Conservation (phyloP, 2,888 invertebrate species). For the Leptura quadrifasciata region DNA sequence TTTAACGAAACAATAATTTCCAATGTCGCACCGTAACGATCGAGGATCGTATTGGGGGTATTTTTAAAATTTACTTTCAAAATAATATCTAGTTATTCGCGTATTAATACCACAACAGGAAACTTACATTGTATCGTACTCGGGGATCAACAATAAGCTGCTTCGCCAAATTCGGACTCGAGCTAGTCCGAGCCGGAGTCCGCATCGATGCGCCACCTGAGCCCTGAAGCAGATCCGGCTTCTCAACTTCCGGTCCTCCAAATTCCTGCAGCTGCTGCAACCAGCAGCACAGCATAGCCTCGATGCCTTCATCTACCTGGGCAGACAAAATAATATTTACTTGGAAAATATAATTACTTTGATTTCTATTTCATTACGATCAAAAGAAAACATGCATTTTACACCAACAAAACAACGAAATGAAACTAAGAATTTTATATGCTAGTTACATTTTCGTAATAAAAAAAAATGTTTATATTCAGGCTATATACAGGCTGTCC, state of each 20-base stretch:
- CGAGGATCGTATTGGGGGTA: too few species aligned
- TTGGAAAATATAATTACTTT: not conserved
- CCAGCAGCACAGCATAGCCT: slow-evolving; percentile 91
- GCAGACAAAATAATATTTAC: slow-evolving; percentile 36
- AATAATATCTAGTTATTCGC: too few species aligned
- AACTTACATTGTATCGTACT: slow-evolving; percentile 90
- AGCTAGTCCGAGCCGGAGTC: slow-evolving; percentile 73
- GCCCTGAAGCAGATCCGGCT: slow-evolving; percentile 88
- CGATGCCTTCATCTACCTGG: slow-evolving; percentile 88
- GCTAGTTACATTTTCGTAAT: too few species aligned
- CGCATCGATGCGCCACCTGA: slow-evolving; percentile 80
- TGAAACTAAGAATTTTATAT: too few species aligned
- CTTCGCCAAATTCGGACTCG: slow-evolving; percentile 77
- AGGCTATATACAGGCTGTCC: too few species aligned
- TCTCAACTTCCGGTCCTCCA: slow-evolving; percentile 88
- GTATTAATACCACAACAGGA: too few species aligned
- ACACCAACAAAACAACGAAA: too few species aligned
- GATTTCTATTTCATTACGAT: not conserved
- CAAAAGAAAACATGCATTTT: too few species aligned
- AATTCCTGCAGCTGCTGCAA: slow-evolving; percentile 89
- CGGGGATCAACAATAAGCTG: slow-evolving; percentile 82
- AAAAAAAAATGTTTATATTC: too few species aligned
- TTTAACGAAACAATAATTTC: too few species aligned
- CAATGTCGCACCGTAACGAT: too few species aligned
- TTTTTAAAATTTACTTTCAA: too few species aligned